A percentile compares a stretch with the other conserved stretches of the same genome.
Evolutionary conservation across 1,140 invertebrate species (phyloP).

Genomic region (Lysiphlebus fabarum): DNA sequence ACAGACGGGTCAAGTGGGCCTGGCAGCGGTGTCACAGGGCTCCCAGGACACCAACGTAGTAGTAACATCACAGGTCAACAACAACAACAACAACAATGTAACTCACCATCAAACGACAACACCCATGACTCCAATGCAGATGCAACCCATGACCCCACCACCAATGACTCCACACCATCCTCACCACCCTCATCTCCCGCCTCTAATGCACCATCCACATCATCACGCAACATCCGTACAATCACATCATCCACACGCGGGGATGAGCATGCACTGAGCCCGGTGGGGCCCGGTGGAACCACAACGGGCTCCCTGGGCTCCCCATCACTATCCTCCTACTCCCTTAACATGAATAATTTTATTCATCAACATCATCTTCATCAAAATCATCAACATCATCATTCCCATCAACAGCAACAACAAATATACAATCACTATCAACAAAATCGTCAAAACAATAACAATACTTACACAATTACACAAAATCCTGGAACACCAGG

Average conservation of each 20-base stretch:
- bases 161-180: conserved; percentile 53
- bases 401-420: conserved; percentile 30
- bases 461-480: conserved; percentile 37
- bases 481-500: conserved; percentile 49
- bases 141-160: conserved; percentile 42
- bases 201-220: conserved; percentile 54
- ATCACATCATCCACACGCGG: conserved; percentile 52
- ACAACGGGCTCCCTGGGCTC: conserved; percentile 52
- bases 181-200: conserved; percentile 55
- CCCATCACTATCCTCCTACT: conserved; percentile 54
- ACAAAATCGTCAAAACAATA: conserved; percentile 36
- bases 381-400: conserved; percentile 30
- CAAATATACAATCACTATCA: conserved; percentile 25
- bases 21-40: conserved; percentile 26
- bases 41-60: conserved; percentile 41
- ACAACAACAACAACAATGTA: no score
- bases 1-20: conserved; percentile 31
- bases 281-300: conserved; percentile 56
- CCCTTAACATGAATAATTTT: conserved; percentile 48
- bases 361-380: conserved; percentile 35
- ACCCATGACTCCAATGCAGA: conserved; percentile 55
- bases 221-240: conserved; percentile 51
- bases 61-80: conserved; percentile 47
- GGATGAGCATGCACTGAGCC: conserved; percentile 62
- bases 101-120: conserved; percentile 52